Conservation (phyloP, 2,888 invertebrate genomes). For the Thecophora atra region DNA sequence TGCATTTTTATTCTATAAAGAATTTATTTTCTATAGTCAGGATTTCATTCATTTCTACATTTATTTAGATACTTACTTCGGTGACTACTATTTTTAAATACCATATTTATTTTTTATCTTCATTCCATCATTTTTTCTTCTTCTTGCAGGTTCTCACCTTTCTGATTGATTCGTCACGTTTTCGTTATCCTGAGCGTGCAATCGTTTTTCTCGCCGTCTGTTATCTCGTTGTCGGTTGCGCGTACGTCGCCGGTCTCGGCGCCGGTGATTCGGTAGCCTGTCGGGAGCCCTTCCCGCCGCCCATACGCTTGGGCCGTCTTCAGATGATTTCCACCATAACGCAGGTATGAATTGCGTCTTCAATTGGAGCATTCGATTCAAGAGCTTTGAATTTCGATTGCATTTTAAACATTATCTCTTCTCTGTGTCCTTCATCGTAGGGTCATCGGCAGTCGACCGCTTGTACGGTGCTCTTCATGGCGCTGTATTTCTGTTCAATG, state of each 20-base stretch:
- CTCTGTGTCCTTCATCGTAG: slow-evolving; percentile 48
- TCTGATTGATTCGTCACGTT: slow-evolving; percentile 92
- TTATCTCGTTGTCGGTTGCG: slow-evolving; percentile 92
- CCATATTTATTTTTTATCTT: not conserved
- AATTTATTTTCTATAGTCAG: too few relatives aligned
- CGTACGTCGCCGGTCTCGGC: slow-evolving; percentile 87
- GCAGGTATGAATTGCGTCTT: slow-evolving; percentile 85
- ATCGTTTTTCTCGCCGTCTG: slow-evolving; percentile 97
- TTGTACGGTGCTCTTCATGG: slow-evolving; percentile 96
- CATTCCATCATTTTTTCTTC: slow-evolving; percentile 25
- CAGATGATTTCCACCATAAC: slow-evolving; percentile 85
- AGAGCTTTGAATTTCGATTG: not conserved
- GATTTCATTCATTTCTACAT: too few relatives aligned
- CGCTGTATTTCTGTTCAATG: slow-evolving; percentile 95
- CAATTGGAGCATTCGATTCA: not conserved
- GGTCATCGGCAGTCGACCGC: slow-evolving; percentile 67
- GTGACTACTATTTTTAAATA: not conserved
- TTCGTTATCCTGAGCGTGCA: slow-evolving; percentile 96
- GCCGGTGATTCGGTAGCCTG: slow-evolving; percentile 86
- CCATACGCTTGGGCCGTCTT: slow-evolving; percentile 75
- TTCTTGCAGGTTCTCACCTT: slow-evolving; percentile 80
- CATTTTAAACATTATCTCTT: slow-evolving; percentile 22
- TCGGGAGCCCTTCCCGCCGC: slow-evolving; percentile 80
- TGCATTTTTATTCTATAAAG: too few relatives aligned
- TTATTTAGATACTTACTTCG: too few relatives aligned